Evolutionary conservation across 1,140 invertebrate genomes (phyloP), one percentile per base, ranked within the genome.

Genomic region (Nautilus pompilius): DNA sequence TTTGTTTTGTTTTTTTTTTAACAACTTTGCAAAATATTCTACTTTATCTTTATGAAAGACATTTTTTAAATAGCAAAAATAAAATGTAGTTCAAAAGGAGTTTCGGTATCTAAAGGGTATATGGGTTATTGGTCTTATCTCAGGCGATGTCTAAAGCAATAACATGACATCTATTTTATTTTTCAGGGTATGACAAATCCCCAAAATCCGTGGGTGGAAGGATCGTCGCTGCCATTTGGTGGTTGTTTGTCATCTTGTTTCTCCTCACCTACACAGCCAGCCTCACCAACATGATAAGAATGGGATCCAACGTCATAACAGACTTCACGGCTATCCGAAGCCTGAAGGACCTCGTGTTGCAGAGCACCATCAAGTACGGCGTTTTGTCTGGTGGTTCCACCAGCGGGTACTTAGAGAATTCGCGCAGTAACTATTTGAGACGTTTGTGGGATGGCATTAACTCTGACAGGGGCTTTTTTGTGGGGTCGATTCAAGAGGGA

Each of bases 281-380:
- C 49, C 58, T 77, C 33, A 69, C 75, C 30, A 72, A 71, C 65
- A 49, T 71, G 22, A 48, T 76, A 46, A 60, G 68, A 20, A 32
- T 67, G 17, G 62, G 63, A 5, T 68, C 71, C 8, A 58, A 64
- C 20, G 53, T 62, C 5, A n/a, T n/a, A n/a, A 20, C 59, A 41
- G 93, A 94, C 79, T 85, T 91, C 36, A 97, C 97, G 63, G 92
- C 96, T 80, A 94, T 89, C 72, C 92, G 93, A 0, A 91, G 93
- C 15, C 49, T 75, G 4, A 34, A 68, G 20, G 95, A 98, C 80
- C 83, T 99, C 30, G 92, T 93, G 0, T 90, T 92, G 49, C 95
- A 98, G 85, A 92, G 88, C 3, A 90, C 91, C 63, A 94, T 98
- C 65, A 87, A 90, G 2, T 98, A 97, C 75, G 95, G 95, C 0